Evolutionary conservation across 2,797 vertebrate species (phyloP).

Genomic region (Xenentodon cancila): DNA sequence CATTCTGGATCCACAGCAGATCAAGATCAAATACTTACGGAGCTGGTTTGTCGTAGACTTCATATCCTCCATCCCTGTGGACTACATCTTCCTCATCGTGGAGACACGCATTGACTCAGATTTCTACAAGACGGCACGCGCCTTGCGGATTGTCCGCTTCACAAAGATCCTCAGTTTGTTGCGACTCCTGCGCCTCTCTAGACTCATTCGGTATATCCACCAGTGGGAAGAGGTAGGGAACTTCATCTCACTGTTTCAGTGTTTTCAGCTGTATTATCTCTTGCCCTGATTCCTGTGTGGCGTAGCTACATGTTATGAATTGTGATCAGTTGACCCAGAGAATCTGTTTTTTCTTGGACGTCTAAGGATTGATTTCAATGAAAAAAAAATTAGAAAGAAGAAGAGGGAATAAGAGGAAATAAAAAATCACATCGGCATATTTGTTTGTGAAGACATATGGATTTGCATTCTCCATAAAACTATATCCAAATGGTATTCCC

Average conservation of each 20-base stretch:
- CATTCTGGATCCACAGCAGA: constrained; percentile 95
- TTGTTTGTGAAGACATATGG: too few species aligned
- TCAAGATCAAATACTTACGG: constrained; percentile 97
- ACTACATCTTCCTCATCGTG: constrained; percentile 99
- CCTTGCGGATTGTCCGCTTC: constrained; percentile 96
- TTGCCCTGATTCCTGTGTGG: neutral
- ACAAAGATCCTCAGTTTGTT: constrained; percentile 98
- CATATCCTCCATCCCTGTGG: constrained; percentile 98
- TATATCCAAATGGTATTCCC: too few species aligned
- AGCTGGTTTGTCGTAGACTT: constrained; percentile 99
- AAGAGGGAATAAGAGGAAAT: constrained; percentile 19
- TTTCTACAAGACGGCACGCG: constrained; percentile 98
- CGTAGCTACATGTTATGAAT: neutral
- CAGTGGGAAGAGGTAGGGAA: constrained; percentile 97
- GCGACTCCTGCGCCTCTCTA: constrained; percentile 92
- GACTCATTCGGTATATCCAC: constrained; percentile 98
- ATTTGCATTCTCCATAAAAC: too few species aligned
- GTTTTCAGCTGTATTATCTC: constrained; percentile 5
- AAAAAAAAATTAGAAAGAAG: neutral
- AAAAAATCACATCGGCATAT: too few species aligned
- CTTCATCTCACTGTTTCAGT: neutral
- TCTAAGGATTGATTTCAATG: constrained; percentile 4
- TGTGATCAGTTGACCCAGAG: neutral
- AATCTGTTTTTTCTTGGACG: constrained; percentile 10
- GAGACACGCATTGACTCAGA: constrained; percentile 98